These are phyloP conservation scores for Folsomia candida DNA, from an alignment of 2,888 invertebrate genomes.

Conservation along the genomic window DNA sequence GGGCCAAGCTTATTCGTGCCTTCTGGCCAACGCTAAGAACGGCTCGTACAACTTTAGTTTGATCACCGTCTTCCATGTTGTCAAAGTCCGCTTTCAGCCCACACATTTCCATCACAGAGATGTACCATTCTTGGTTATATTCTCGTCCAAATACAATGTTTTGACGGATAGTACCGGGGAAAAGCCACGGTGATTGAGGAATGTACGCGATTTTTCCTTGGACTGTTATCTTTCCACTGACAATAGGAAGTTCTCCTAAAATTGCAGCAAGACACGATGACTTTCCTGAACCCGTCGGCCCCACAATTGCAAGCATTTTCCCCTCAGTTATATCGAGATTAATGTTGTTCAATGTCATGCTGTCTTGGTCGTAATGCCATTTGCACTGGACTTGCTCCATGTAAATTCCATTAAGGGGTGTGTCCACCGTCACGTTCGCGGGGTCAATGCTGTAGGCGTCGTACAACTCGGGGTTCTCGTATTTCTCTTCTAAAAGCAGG, in stretches of 20 bases:
- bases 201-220: slow-evolving; percentile 66
- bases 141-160: slow-evolving; percentile 42
- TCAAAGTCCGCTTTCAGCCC: slow-evolving; percentile 57
- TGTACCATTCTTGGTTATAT: slow-evolving; percentile 28
- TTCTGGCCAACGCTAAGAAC: slow-evolving; percentile 56
- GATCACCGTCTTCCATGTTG: slow-evolving; percentile 57
- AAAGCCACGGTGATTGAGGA: slow-evolving; percentile 56
- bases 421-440: neutral
- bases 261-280: slow-evolving; percentile 62
- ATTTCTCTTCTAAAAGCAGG: slow-evolving; percentile 16
- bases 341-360: slow-evolving; percentile 10
- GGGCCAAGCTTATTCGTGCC: slow-evolving; percentile 58
- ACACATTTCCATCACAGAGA: slow-evolving; percentile 57
- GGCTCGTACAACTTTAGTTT: slow-evolving; percentile 58
- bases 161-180: slow-evolving; percentile 35
- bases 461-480: neutral
- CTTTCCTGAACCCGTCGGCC: slow-evolving; percentile 65
- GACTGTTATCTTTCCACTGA: slow-evolving; percentile 63
- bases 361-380: slow-evolving; percentile 14
- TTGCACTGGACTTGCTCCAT: slow-evolving; percentile 18
- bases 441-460: neutral
- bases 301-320: slow-evolving; percentile 72
- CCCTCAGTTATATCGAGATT: slow-evolving; percentile 55
- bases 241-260: slow-evolving; percentile 67
- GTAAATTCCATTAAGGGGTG: neutral